These are phyloP conservation scores for Exocentrus adspersus DNA, from an alignment of 2,888 invertebrate genomes.

Conservation along the genomic window DNA sequence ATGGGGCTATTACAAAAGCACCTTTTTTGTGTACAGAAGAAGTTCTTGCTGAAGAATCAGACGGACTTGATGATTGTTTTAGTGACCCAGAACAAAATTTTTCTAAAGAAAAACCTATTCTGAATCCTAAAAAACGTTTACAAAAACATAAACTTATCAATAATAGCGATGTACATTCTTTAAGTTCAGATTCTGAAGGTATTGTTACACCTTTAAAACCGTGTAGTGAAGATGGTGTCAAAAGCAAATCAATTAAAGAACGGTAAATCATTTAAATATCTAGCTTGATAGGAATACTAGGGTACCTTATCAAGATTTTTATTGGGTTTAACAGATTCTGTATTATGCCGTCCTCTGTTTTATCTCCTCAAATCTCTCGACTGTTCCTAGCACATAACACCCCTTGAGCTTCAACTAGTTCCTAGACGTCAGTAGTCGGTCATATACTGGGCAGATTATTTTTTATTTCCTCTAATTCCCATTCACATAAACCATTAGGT, in stretches of 20 bases:
- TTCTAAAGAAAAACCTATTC: constrained; percentile 29
- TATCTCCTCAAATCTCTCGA: too few species aligned
- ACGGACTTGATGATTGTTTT: constrained; percentile 60
- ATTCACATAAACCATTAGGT: too few species aligned
- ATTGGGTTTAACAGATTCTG: too few species aligned
- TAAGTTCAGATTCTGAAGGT: constrained; percentile 81
- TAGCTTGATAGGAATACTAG: too few species aligned
- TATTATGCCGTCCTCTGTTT: too few species aligned
- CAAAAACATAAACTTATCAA: constrained; percentile 34
- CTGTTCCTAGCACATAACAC: too few species aligned
- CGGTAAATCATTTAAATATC: constrained; percentile 64
- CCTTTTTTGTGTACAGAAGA: constrained; percentile 47
- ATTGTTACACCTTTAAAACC: constrained; percentile 73
- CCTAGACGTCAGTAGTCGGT: too few species aligned
- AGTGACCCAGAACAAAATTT: constrained; percentile 54
- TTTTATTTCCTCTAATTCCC: too few species aligned
- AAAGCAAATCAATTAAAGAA: constrained; percentile 66
- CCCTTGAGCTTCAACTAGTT: too few species aligned
- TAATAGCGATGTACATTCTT: constrained; percentile 67
- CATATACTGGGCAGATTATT: too few species aligned
- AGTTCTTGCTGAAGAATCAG: constrained; percentile 57
- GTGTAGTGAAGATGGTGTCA: constrained; percentile 53
- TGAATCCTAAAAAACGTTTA: constrained; percentile 30
- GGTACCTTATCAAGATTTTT: too few species aligned
- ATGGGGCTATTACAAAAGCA: constrained; percentile 58